Conservation (phyloP, 1,140 invertebrate species). For the Drosophila ercepeae region DNA sequence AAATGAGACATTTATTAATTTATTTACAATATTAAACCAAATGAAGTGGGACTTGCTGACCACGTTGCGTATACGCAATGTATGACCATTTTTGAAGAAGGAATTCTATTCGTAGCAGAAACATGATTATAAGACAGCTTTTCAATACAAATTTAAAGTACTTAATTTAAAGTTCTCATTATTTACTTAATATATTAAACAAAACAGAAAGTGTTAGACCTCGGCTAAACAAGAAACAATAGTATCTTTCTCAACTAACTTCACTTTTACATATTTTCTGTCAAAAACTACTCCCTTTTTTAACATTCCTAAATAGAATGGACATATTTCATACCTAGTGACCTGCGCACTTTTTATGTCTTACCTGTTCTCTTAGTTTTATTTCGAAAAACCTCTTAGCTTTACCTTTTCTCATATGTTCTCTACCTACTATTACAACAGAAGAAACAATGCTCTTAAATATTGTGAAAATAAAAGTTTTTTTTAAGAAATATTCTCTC, state of each 20-base stretch:
- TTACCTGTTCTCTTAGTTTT: not conserved
- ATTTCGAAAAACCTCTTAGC: not conserved
- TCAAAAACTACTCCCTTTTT: no score
- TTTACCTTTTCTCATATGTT: not conserved
- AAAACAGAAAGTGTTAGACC: no score
- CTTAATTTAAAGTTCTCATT: no score
- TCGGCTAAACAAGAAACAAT: no score
- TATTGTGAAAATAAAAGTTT: not conserved
- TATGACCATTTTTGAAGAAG: not conserved
- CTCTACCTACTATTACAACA: not conserved
- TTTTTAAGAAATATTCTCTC: not conserved
- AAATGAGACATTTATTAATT: no score
- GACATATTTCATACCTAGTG: not conserved
- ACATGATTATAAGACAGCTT: no score
- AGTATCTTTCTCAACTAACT: no score
- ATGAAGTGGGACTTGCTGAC: not conserved
- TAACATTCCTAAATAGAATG: not conserved
- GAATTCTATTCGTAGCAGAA: not conserved
- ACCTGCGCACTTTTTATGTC: no score
- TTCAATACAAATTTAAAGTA: no score
- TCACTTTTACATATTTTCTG: no score
- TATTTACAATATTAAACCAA: no score
- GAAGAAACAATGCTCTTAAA: constrained; percentile 5
- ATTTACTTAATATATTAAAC: no score
- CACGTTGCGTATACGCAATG: constrained; percentile 43